Evolutionary conservation across 2,797 vertebrate genomes (phyloP).

Genomic region (Peromyscus aztecus): DNA sequence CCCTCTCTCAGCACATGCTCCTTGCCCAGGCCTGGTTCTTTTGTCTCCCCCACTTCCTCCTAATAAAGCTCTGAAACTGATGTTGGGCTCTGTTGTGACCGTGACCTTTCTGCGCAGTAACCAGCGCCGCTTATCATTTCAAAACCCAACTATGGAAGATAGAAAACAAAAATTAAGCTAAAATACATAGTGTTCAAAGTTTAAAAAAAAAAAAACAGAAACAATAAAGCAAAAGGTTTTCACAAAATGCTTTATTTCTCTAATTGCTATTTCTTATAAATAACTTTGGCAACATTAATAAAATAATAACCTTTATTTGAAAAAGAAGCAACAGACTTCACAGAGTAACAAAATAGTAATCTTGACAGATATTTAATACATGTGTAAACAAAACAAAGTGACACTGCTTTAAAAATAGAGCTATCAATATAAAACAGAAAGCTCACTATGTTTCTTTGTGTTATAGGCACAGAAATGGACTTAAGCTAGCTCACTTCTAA

Average conservation of each 20-base stretch:
- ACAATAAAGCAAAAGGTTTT: slow-evolving; percentile 40
- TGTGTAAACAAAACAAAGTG: slow-evolving; percentile 80
- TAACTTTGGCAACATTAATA: slow-evolving; percentile 79
- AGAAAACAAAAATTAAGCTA: slow-evolving; percentile 30
- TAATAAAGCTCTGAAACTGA: no score
- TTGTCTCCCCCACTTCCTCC: no score
- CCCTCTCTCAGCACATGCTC: no score
- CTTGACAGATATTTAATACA: slow-evolving; percentile 75
- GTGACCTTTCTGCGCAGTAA: no score
- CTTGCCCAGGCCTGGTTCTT: no score
- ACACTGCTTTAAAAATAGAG: slow-evolving; percentile 78
- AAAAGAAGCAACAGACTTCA: slow-evolving; percentile 76
- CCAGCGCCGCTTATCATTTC: no score
- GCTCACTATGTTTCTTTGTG: slow-evolving; percentile 63
- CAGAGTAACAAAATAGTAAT: slow-evolving; percentile 81
- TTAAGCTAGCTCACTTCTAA: slow-evolving; percentile 71
- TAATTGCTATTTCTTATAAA: slow-evolving; percentile 71
- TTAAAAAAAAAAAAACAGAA: not conserved
- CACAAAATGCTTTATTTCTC: slow-evolving; percentile 79
- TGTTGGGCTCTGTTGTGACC: no score
- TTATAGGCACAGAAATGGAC: slow-evolving; percentile 77
- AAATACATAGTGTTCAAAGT: not conserved
- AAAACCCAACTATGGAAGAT: not conserved
- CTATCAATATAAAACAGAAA: slow-evolving; percentile 77
- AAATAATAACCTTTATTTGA: slow-evolving; percentile 75